Evolutionary conservation across 2,113 vertebrate genomes (phyloP), one percentile per base, ranked within the genome.

Genomic region (Gadus chalcogrammus): DNA sequence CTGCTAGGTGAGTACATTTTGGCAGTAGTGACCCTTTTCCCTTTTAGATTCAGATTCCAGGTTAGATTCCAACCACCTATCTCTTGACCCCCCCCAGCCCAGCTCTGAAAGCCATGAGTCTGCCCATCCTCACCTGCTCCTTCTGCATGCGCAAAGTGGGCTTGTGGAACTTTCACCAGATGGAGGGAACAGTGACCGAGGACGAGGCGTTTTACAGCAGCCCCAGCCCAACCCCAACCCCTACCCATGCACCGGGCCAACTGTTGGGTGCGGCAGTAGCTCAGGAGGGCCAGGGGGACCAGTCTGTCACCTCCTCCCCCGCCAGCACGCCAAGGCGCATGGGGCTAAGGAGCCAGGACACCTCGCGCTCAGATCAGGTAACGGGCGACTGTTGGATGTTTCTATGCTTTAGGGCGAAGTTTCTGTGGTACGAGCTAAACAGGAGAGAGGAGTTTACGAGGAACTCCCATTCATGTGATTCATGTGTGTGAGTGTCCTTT

Each of bases 111-210:
- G 85, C 93, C 0, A 38, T 91, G 82, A 92, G 88, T 35, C 92
- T 99, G 3, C 91, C 94, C 0, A 90, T 95, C 63, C 94, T 99
- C 81, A 89, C 85, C 48, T 98, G 97, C 79, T 93, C 93, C 1
- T 94, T 90, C 74, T 99, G 97, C 80, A 94, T 94, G 93, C 91
- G 96, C 77, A 96, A 94, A 68, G 95, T 96, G 64, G 96, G 97
- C 1, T 87, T 98, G 28, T 99, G 97, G 96, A 91, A 91, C 66
- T 98, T 98, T 77, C 91, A 95, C 66, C 96, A 97, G 83, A 92
- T 97, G 65, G 96, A 97, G 1, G 89, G 83, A 0, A 63, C 59
- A 0, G 27, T 77, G 0, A 64, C 59, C 0, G 67, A 87, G 1
- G 56, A 22, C 0, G 95, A 98, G 17, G 15, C 48, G 0, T 82